These are phyloP conservation scores for Anser cygnoides DNA, from an alignment of 2,113 vertebrate species.

Conservation along the genomic window DNA sequence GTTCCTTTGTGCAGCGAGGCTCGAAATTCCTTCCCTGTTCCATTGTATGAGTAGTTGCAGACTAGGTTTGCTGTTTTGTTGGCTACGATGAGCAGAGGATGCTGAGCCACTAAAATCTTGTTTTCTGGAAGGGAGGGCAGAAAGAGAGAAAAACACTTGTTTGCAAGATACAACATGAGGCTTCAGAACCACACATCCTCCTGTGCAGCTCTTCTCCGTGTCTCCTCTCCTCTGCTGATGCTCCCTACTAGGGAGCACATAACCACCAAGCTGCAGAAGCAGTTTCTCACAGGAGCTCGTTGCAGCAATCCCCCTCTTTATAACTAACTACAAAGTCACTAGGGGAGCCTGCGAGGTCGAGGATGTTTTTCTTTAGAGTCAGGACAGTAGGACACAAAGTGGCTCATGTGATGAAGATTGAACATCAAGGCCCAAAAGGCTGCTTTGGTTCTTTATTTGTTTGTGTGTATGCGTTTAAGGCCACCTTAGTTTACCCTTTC, in stretches of 20 bases:
- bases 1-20: constrained; percentile 74
- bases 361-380: neutral
- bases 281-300: neutral
- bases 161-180: constrained; percentile 38
- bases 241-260: neutral
- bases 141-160: constrained; percentile 44
- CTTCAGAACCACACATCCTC: constrained; percentile 26
- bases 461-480: neutral
- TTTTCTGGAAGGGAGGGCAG: constrained; percentile 57
- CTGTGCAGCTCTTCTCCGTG: neutral
- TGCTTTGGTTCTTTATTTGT: neutral
- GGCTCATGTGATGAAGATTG: neutral
- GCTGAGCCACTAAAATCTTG: constrained; percentile 77
- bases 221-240: neutral
- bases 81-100: constrained; percentile 43
- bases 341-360: neutral
- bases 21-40: constrained; percentile 70
- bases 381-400: neutral
- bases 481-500: neutral
- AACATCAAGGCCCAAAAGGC: neutral
- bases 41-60: constrained; percentile 76
- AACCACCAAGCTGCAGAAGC: constrained; percentile 12
- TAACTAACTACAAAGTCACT: neutral
- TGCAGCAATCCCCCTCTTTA: neutral
- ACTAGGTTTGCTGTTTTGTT: constrained; percentile 61